phyloP scores from a whole-genome alignment of 2,113 vertebrate species.

The Proteles cristata region DNA sequence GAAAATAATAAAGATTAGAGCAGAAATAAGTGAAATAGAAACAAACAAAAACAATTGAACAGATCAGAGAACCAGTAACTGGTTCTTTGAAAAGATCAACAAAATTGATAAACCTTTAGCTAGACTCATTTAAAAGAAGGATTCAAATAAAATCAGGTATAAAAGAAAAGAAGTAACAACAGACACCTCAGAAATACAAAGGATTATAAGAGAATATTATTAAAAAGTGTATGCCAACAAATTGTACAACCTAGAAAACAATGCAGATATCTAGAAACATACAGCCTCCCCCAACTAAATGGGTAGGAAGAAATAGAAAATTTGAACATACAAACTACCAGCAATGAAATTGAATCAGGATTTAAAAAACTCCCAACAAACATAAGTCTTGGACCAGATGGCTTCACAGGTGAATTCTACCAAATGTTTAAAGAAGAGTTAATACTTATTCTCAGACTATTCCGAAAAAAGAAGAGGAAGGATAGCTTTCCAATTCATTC shows the following conservation, averaged over 20 bases:
- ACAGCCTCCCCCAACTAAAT: neutral
- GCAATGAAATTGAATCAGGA: neutral
- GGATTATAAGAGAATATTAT: too few species aligned
- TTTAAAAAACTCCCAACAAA: neutral
- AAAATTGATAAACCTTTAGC: neutral
- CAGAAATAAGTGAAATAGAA: neutral
- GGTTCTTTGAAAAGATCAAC: neutral
- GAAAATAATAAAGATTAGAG: neutral
- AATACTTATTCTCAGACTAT: neutral
- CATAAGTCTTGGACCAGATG: neutral
- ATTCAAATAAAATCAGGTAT: neutral
- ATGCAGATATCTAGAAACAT: neutral
- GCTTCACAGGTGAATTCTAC: neutral
- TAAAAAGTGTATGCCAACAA: too few species aligned
- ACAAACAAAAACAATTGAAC: neutral
- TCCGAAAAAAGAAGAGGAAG: neutral
- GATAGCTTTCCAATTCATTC: neutral
- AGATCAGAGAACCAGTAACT: neutral
- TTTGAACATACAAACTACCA: neutral
- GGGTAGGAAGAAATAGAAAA: neutral
- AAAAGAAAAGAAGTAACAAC: neutral
- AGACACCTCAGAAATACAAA: too few species aligned
- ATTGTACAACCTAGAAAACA: neutral
- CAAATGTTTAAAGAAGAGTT: neutral
- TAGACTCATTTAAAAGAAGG: neutral